Conservation (phyloP, 2,888 invertebrate species). For the Anorthoa munda region DNA sequence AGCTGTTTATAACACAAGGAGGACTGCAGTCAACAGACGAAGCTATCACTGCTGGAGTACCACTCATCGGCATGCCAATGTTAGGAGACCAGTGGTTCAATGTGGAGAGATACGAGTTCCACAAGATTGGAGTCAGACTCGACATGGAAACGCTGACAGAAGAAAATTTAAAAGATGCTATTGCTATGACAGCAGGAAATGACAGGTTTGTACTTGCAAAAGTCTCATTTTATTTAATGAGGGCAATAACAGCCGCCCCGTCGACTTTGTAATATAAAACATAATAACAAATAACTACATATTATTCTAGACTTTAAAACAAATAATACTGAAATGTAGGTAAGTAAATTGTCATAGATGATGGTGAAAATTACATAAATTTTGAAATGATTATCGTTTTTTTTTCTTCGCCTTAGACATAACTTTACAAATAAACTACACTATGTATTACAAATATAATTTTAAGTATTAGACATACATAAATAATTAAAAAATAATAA, state of each 20-base stretch:
- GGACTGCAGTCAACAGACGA: constrained; percentile 84
- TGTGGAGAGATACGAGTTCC: constrained; percentile 72
- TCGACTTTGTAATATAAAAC: background rate
- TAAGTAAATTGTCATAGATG: no score
- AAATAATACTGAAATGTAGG: no score
- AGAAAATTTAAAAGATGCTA: constrained; percentile 66
- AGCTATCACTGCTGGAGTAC: constrained; percentile 80
- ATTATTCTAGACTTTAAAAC: no score
- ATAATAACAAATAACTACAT: background rate
- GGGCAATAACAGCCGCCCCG: no score
- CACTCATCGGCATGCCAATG: constrained; percentile 82
- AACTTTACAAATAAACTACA: no score
- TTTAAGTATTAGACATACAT: no score
- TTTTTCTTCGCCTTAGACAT: no score
- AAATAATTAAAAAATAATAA: no score
- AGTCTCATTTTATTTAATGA: background rate
- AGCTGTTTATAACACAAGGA: constrained; percentile 83
- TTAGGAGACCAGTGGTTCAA: constrained; percentile 83
- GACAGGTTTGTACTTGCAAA: constrained; percentile 62
- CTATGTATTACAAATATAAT: no score
- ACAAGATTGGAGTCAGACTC: constrained; percentile 75
- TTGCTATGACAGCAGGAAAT: constrained; percentile 65
- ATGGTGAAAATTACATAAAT: no score
- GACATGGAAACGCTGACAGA: constrained; percentile 73
- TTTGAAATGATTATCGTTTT: no score